Conservation (phyloP, 2,797 vertebrate species). For the Lepidocolaptes lacrymiger region DNA sequence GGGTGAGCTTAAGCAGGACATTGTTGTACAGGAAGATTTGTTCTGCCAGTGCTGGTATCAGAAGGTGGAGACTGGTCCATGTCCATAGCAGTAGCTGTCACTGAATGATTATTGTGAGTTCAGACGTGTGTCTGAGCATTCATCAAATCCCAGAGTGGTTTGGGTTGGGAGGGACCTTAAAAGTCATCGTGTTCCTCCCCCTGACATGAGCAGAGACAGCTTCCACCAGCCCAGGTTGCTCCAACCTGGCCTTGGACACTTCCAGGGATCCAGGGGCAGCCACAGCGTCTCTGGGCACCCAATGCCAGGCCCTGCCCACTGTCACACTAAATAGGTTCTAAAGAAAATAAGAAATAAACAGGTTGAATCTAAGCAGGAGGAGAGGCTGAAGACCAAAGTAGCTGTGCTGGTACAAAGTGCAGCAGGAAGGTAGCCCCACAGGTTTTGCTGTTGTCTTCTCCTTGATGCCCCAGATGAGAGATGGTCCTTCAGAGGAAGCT, state of each 20-base stretch:
- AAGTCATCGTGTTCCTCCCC: accelerated
- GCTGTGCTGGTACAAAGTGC: background rate
- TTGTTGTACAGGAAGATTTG: background rate
- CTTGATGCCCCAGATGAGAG: background rate
- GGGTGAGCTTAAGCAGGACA: background rate
- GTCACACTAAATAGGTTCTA: background rate
- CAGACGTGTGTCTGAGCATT: accelerated
- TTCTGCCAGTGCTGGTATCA: background rate
- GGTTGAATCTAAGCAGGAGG: background rate
- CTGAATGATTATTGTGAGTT: background rate
- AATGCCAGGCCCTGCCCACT: background rate
- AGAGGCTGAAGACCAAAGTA: background rate
- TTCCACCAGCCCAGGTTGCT: accelerated
- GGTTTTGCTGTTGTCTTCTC: background rate
- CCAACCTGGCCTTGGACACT: background rate
- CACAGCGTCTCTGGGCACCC: background rate
- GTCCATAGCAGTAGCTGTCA: accelerated
- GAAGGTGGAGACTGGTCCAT: background rate
- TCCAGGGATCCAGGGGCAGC: background rate
- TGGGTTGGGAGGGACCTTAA: background rate
- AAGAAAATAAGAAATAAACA: background rate
- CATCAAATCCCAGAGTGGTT: background rate
- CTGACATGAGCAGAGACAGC: accelerated
- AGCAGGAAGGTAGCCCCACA: background rate
- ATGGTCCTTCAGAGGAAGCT: background rate